Conservation (phyloP, 1,140 invertebrate species). For the Drosophila jambulina region DNA sequence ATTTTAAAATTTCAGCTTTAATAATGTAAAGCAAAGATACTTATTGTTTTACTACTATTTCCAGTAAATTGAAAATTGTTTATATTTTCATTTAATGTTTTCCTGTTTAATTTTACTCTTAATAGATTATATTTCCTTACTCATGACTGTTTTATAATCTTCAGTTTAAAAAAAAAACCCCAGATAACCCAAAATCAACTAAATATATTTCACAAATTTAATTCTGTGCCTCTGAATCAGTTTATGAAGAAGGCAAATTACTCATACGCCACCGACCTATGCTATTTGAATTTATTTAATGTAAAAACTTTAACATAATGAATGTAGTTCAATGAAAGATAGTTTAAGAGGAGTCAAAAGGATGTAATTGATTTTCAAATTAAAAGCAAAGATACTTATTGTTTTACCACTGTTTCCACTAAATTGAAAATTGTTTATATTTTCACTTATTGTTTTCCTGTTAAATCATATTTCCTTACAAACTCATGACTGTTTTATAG, state of each 20-base stretch:
- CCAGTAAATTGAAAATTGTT: background rate
- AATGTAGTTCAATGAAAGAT: no score
- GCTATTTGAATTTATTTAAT: no score
- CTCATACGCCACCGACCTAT: constrained; percentile 44
- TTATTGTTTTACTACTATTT: no score
- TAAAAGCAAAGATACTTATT: no score
- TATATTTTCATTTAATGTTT: background rate
- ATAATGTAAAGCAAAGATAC: no score
- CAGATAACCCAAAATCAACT: constrained; percentile 26
- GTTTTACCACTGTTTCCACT: no score
- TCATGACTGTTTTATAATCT: background rate
- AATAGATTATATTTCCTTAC: no score
- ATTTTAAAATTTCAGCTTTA: background rate
- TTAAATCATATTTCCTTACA: background rate
- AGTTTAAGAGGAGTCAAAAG: no score
- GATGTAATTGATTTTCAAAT: no score
- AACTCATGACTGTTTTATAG: background rate
- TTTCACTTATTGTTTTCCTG: background rate
- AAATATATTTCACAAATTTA: constrained; percentile 6
- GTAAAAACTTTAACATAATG: background rate
- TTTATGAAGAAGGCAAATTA: constrained; percentile 41
- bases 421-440: background rate
- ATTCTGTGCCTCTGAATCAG: constrained; percentile 41
- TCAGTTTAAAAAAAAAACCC: background rate
- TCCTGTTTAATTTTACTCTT: background rate